Base-by-base conservation (phyloP, 2,888 invertebrate species). In the Drosophila sordidula region DNA sequence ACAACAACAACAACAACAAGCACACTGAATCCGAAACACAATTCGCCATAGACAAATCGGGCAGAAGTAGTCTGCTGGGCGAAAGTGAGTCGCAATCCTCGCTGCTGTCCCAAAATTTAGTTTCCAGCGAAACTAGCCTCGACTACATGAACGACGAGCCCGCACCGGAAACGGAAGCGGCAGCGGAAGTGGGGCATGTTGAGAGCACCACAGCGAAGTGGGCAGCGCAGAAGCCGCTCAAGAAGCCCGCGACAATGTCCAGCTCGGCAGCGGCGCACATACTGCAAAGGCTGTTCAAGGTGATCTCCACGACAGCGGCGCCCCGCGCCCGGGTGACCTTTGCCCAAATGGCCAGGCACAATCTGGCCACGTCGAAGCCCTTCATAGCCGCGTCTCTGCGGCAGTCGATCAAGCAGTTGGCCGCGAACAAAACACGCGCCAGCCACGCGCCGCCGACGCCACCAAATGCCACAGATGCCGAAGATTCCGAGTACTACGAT, bases 141-240 rank as follows among this genome's bases (percentile, higher is more conserved):
- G 82, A 83, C 41, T 80, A 85, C 29, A 63, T 78, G 62, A 75
- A 78, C 39, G 85, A 83, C 44, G 80, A 56, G 6, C 55, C 69
- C 6, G 55, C 44, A 2, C 16, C 25, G 11, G 55, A 51, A 1
- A 42, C 2, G 18, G 18, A 18, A 18, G 1, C 2, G 18, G 18
- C 1, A 18, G 1, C 1, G 3, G 64, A 66, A 11, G 29, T 29
- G 29, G 34, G 8, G 34, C n/a, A 22, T 11, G n/a, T 39, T 5
- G 41, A 58, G 8, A 63, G 32, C 16, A 69, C 57, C 4, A 72
- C 75, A 4, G 36, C 34, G 6, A 71, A 44, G 26, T 39, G 14
- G 6, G 42, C 58, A 16, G 59, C 57, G 6, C 51, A 41, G 11
- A 59, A n/a, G 4, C 63, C 62, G 6, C 14, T 62, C 0, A 46